Conservation (phyloP, 2,797 vertebrate species). For the Rhinoraja longicauda region DNA sequence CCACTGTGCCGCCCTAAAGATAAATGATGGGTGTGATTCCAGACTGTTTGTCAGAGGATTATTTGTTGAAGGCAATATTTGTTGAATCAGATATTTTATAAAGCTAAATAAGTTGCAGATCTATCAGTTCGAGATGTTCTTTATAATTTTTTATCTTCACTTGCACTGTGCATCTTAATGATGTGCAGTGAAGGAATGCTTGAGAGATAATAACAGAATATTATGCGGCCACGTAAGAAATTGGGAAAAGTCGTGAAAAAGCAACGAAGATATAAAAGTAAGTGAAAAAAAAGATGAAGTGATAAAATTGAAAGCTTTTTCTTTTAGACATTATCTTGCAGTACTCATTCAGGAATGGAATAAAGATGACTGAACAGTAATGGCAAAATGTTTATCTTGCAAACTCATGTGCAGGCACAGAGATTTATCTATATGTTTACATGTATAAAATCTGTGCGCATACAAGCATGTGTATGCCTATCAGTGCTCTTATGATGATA, state of each 20-base stretch:
- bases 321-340: background rate
- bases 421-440: background rate
- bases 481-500: background rate
- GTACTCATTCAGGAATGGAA: conserved; percentile 12
- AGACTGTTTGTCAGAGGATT: background rate
- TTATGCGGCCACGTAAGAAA: background rate
- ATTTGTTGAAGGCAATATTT: background rate
- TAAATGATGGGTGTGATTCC: background rate
- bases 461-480: too few species aligned
- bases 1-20: too few species aligned
- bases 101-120: background rate
- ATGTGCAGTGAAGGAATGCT: background rate
- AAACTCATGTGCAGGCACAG: background rate
- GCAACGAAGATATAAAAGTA: background rate
- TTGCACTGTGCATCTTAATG: conserved; percentile 8
- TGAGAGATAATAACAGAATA: conserved; percentile 16
- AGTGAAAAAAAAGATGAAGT: background rate
- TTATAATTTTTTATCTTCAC: background rate
- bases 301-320: background rate
- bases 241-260: background rate
- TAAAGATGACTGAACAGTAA: background rate
- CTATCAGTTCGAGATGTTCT: background rate
- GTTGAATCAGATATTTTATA: background rate
- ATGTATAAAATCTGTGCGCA: background rate
- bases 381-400: background rate